Conservation (phyloP, 2,888 invertebrate genomes). For the Drosophila subsilvestris region DNA sequence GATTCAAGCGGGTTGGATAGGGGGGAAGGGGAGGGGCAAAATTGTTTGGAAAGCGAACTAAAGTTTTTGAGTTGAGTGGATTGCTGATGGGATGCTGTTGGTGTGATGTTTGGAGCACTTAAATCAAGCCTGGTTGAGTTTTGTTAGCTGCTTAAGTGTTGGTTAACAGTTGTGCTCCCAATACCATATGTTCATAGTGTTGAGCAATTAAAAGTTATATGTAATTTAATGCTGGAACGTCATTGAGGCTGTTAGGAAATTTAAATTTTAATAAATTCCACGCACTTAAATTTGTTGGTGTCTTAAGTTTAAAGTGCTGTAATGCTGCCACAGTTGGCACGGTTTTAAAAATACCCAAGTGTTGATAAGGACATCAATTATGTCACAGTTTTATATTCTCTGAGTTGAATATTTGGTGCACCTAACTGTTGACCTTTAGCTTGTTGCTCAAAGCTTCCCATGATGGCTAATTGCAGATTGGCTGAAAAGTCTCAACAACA, state of each 20-base stretch:
- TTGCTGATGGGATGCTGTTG: not conserved
- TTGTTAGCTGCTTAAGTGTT: not conserved
- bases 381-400: no score
- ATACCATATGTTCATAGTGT: not conserved
- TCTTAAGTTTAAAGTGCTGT: not conserved
- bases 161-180: not conserved
- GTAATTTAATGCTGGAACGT: no score
- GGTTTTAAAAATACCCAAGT: not conserved
- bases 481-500: no score
- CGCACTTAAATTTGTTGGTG: not conserved
- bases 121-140: not conserved
- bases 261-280: no score
- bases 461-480: no score
- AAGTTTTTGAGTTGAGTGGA: not conserved
- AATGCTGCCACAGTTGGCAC: no score
- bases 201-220: not conserved
- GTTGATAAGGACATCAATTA: not conserved
- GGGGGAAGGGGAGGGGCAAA: slow-evolving; percentile 1
- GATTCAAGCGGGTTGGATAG: slow-evolving; percentile 30
- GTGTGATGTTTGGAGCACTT: not conserved
- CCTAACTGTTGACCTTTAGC: not conserved
- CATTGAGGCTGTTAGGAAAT: no score
- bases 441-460: not conserved
- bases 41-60: slow-evolving; percentile 6
- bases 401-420: not conserved